Evolutionary conservation across 2,113 vertebrate genomes (phyloP), one percentile per base, ranked within the genome.

Genomic region (Picathartes gymnocephalus): DNA sequence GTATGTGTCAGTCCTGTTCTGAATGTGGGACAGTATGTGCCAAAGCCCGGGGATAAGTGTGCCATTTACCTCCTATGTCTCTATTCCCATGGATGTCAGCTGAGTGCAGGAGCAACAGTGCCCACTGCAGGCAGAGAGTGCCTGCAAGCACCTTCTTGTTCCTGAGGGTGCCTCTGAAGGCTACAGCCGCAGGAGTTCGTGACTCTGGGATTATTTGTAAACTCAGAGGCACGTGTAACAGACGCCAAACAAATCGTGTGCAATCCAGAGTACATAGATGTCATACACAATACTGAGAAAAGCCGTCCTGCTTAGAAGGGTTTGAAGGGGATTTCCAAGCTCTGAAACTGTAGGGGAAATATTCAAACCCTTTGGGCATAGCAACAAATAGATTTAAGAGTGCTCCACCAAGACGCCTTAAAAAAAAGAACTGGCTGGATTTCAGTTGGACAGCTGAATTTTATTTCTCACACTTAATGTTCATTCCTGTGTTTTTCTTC

Each of bases 261-360:
- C 81, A 83, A 3, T 62, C 44, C 47, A n/a, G 50, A 56, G 61
- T 53, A 65, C 42, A 44, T 1, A 28, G 78, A 61, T 81, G 73
- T 45, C 5, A 0, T 58, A 17, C 65, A 81, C 65, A 57, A 15
- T 71, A 40, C 48, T 90, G 90, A 84, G 88, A 83, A 81, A 72
- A 80, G 23, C 40, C 16, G 48, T 95, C 58, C 65, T 96, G 66
- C 79, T 93, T 79, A 15, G 10, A 74, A 86, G 53, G 69, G 35
- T 82, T 92, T 2, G 71, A 61, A 94, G 97, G 96, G 97, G 93
- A 95, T 98, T 97, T 97, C 96, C 96, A 97, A 17, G 65, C 50
- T 94, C 70, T 90, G 72, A 81, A 94, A 95, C 53, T 39, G 11
- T 2, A 58, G 72, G 72, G 85, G 71, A 83, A 96, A 71, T 93